Percentiles rank a stretch among this genome's conserved stretches.
Evolutionary conservation across 2,888 invertebrate genomes (phyloP).

Genomic region (Brachycybe producta): DNA sequence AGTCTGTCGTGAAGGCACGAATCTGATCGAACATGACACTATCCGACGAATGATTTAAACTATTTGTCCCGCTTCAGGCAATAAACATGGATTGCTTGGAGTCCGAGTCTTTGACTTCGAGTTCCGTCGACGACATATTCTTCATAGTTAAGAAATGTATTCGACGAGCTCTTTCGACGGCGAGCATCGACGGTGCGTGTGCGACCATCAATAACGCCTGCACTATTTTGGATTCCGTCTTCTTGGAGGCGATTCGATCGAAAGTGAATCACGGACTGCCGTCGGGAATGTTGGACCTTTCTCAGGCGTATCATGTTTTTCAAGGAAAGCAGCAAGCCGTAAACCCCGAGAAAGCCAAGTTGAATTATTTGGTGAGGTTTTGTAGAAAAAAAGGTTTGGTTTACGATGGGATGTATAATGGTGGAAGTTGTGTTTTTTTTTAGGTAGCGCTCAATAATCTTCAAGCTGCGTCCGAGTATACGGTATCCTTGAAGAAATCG

Average conservation of each 20-base stretch:
- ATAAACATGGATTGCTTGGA: slow-evolving; percentile 35
- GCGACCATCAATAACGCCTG: slow-evolving; percentile 90
- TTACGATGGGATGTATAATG: not conserved
- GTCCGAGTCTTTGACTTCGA: slow-evolving; percentile 50
- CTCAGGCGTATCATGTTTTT: slow-evolving; percentile 64
- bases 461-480: slow-evolving; percentile 79
- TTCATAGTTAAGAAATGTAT: slow-evolving; percentile 93
- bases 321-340: slow-evolving; percentile 61
- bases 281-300: slow-evolving; percentile 34
- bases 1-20: slow-evolving; percentile 74
- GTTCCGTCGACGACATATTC: slow-evolving; percentile 94
- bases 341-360: slow-evolving; percentile 56
- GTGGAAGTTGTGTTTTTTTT: slow-evolving; percentile 24
- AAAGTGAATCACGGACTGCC: slow-evolving; percentile 67
- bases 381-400: not conserved
- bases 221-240: slow-evolving; percentile 71
- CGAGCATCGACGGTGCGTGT: slow-evolving; percentile 89
- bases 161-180: slow-evolving; percentile 74
- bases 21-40: not conserved
- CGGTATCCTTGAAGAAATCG: slow-evolving; percentile 67
- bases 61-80: slow-evolving; percentile 28
- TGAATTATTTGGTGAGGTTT: slow-evolving; percentile 59
- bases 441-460: slow-evolving; percentile 79
- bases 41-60: slow-evolving; percentile 46
- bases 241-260: slow-evolving; percentile 55